phyloP scores from a whole-genome alignment of 2,888 invertebrate species.

The Athalia cordata region DNA sequence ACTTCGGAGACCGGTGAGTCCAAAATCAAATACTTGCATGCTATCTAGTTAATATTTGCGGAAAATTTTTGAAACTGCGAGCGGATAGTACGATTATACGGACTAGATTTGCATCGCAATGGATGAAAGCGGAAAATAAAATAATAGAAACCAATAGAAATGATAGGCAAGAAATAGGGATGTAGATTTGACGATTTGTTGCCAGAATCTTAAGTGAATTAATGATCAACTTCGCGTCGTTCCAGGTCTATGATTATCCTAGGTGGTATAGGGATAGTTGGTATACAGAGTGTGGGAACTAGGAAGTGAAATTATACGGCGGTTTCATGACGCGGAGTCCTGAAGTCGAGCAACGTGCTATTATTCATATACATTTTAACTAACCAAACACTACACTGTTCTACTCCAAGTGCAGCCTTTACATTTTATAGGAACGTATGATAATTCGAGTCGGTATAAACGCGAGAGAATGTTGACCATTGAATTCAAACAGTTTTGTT shows the following conservation, averaged over 20 bases:
- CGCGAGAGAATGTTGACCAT: too few species aligned
- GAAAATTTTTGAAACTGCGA: too few species aligned
- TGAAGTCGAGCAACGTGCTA: slow-evolving; percentile 51
- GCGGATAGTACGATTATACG: too few species aligned
- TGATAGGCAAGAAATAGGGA: neutral
- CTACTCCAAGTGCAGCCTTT: neutral
- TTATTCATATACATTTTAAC: slow-evolving; percentile 44
- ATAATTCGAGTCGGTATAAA: too few species aligned
- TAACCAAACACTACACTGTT: slow-evolving; percentile 5
- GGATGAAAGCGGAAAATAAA: too few species aligned
- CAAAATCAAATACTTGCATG: too few species aligned
- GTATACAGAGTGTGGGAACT: slow-evolving; percentile 53
- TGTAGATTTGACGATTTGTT: slow-evolving; percentile 30
- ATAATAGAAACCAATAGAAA: neutral
- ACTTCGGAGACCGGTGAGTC: too few species aligned
- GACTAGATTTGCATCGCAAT: too few species aligned
- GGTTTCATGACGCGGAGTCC: slow-evolving; percentile 47
- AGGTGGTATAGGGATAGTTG: slow-evolving; percentile 2
- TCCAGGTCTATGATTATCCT: slow-evolving; percentile 35
- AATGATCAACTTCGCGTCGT: slow-evolving; percentile 30
- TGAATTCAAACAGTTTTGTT: too few species aligned
- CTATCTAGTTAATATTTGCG: too few species aligned
- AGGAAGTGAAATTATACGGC: slow-evolving; percentile 54
- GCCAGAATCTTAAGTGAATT: slow-evolving; percentile 37
- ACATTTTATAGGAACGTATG: neutral